These are phyloP conservation scores for Cyphotilapia sp. DNA, from an alignment of 2,113 vertebrate genomes.

Conservation along the genomic window DNA sequence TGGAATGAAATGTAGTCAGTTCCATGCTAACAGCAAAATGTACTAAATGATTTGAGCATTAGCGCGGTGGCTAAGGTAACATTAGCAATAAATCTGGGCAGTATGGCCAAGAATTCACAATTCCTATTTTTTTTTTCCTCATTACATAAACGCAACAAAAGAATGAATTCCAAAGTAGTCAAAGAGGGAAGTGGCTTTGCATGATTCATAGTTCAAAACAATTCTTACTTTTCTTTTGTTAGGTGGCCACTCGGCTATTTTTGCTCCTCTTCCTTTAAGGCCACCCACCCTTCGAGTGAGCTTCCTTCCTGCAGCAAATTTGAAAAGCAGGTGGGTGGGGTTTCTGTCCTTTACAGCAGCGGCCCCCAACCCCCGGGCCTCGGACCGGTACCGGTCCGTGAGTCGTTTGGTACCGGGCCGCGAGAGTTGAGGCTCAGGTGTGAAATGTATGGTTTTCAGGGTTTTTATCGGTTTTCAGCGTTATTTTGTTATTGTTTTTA, in stretches of 20 bases:
- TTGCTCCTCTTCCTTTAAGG: neutral
- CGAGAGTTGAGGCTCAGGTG: neutral
- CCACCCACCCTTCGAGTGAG: neutral
- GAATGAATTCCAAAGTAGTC: neutral
- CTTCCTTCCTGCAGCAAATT: neutral
- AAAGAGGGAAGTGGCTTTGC: neutral
- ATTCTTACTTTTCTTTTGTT: neutral
- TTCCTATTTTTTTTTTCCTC: neutral
- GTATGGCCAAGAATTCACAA: neutral
- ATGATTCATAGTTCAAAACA: neutral
- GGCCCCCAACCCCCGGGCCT: neutral
- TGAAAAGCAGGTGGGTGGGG: neutral
- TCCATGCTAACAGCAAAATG: constrained; percentile 16
- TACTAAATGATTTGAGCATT: neutral
- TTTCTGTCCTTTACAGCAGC: neutral
- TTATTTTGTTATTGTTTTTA: too few species aligned
- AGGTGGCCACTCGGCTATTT: neutral
- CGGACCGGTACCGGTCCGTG: rapidly evolving
- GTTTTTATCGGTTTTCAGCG: too few species aligned
- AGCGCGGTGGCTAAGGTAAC: neutral
- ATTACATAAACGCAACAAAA: neutral
- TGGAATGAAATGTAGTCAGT: constrained; percentile 3
- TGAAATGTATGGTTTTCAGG: rapidly evolving
- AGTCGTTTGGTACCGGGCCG: rapidly evolving
- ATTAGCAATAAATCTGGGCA: neutral